Base-by-base conservation (phyloP, 2,888 invertebrate species). In the Brachyopa scutellaris region DNA sequence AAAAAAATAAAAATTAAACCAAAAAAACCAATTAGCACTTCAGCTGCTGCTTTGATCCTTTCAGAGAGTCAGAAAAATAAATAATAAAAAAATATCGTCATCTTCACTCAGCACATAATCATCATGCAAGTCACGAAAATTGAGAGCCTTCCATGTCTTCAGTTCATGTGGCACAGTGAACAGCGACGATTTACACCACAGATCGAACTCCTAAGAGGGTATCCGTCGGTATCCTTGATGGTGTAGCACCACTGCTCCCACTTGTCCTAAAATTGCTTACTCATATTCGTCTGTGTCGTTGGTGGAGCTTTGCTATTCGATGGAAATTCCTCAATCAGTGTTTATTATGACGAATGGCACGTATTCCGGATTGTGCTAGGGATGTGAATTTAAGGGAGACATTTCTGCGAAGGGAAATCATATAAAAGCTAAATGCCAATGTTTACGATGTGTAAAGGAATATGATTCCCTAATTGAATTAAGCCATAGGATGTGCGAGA, bases 301-400 rank as follows among this genome's bases (percentile, higher is more conserved):
- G 36, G n/a, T n/a, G n/a, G n/a, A n/a, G n/a, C 23, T 47, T 53
- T 42, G 29, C 51, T 51, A 53, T 33, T 53, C 38, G 62, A 62
- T 11, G 23, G 33, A 23, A 73, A 38, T 73, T 64, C 45, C 19
- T 55, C 62, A 73, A 73, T 72, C 61, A 62, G 51, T 45, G 51
- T 62, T 62, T 73, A 73, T 73, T 64, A 73, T 62, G 62, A 64
- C 62, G 53, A 62, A 73, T 73, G 53, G 33, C 72, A 73, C 62
- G 62, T 47, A 72, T 47, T 15, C 23, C 6, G 42, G 51, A 51
- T 70, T 49, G 49, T 57, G 59, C 26, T 15, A 70, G 53, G 47
- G 38, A 3, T 29, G 31, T 31, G 8, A 31, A 23, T 26, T 21
- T 23, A 21, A 8, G 38, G 11, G n/a, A n/a, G n/a, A n/a, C n/a